These are phyloP conservation scores for Fistularia commersonii DNA, from an alignment of 2,797 vertebrate species.

Conservation along the genomic window DNA sequence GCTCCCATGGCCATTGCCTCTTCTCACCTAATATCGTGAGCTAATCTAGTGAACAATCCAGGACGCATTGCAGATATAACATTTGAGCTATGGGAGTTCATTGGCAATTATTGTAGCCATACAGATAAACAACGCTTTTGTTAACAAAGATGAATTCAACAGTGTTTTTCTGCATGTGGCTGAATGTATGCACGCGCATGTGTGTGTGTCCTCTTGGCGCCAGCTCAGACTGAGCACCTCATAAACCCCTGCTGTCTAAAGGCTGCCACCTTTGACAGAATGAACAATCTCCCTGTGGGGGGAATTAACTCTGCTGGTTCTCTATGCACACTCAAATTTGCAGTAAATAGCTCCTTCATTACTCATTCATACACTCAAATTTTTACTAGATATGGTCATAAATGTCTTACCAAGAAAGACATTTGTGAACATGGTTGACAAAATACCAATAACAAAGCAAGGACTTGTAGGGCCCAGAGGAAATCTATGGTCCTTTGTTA, in stretches of 20 bases:
- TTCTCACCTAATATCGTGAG: slow-evolving; percentile 52
- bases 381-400: slow-evolving; percentile 20
- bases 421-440: not conserved
- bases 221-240: slow-evolving; percentile 75
- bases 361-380: slow-evolving; percentile 23
- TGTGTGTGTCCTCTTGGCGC: slow-evolving; percentile 68
- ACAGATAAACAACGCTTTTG: slow-evolving; percentile 40
- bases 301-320: slow-evolving; percentile 35
- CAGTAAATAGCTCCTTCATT: slow-evolving; percentile 29
- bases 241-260: slow-evolving; percentile 72
- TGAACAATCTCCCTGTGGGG: slow-evolving; percentile 39
- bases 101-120: slow-evolving; percentile 24
- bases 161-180: slow-evolving; percentile 45
- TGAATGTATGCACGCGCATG: slow-evolving; percentile 38
- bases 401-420: not conserved
- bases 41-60: slow-evolving; percentile 31
- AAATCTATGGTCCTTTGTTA: slow-evolving; percentile 1
- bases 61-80: slow-evolving; percentile 9
- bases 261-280: slow-evolving; percentile 66
- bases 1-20: slow-evolving; percentile 26
- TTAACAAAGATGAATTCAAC: slow-evolving; percentile 33
- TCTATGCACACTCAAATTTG: slow-evolving; percentile 24
- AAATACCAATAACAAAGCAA: slow-evolving; percentile 2
- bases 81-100: slow-evolving; percentile 34
- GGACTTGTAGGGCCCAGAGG: not conserved